Evolutionary conservation across 2,797 vertebrate species (phyloP).

Genomic region (Gouania willdenowi): DNA sequence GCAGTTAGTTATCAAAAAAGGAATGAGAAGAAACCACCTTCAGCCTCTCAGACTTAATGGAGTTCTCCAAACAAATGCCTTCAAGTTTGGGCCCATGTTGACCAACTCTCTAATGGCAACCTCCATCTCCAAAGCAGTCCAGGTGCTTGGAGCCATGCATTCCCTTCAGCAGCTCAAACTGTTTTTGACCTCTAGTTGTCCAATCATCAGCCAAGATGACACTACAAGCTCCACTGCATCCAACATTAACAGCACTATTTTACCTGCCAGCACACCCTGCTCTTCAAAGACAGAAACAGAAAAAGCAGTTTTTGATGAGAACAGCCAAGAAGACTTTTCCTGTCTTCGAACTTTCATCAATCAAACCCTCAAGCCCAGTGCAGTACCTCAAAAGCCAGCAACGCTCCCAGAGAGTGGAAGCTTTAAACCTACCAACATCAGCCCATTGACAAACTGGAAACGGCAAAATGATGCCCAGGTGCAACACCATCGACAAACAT

Average conservation of each 20-base stretch:
- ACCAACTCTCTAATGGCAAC: slow-evolving; percentile 41
- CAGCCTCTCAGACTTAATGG: slow-evolving; percentile 8
- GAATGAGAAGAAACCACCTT: slow-evolving; percentile 3
- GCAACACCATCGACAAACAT: slow-evolving; percentile 72
- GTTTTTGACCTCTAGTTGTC: slow-evolving; percentile 17
- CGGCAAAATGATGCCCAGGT: slow-evolving; percentile 31
- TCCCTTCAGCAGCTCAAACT: slow-evolving; percentile 32
- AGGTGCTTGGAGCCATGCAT: slow-evolving; percentile 35
- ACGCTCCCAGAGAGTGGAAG: slow-evolving; percentile 16
- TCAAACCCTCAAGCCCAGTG: slow-evolving; percentile 2
- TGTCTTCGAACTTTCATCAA: slow-evolving; percentile 8
- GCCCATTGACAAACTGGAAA: slow-evolving; percentile 22
- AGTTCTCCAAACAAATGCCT: slow-evolving; percentile 19
- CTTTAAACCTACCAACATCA: slow-evolving; percentile 8
- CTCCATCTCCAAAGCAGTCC: slow-evolving; percentile 49
- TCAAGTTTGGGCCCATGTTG: slow-evolving; percentile 54
- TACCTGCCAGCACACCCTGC: not conserved
- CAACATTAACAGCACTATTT: not conserved
- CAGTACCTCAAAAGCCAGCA: slow-evolving; percentile 20
- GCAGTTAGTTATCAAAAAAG: slow-evolving; percentile 7
- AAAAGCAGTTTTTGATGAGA: slow-evolving; percentile 11
- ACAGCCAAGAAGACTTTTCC: slow-evolving; percentile 7
- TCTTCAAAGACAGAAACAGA: slow-evolving; percentile 14
- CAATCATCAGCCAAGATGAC: slow-evolving; percentile 17
- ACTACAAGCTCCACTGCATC: slow-evolving; percentile 7